These are phyloP conservation scores for Vulpes vulpes DNA, from an alignment of 2,113 vertebrate species.

Conservation along the genomic window DNA sequence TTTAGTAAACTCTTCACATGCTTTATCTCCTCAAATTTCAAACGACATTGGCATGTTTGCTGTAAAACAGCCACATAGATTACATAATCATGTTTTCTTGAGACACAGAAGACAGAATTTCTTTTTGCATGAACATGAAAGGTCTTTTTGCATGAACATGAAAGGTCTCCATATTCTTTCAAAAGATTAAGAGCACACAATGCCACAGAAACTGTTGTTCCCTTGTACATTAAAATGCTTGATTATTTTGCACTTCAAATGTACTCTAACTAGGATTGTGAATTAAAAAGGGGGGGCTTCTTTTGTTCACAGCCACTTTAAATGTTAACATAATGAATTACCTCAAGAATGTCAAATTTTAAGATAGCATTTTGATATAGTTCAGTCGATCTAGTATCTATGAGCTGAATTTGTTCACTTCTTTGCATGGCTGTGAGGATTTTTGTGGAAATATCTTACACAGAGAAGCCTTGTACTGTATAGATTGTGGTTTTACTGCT, in stretches of 20 bases:
- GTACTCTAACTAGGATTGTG: constrained; percentile 35
- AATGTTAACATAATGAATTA: constrained; percentile 31
- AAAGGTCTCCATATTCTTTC: constrained; percentile 65
- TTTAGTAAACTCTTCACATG: constrained; percentile 13
- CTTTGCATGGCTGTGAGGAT: neutral
- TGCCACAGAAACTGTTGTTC: constrained; percentile 62
- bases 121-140: constrained; percentile 66
- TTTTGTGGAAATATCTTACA: neutral
- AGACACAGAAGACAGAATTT: constrained; percentile 62
- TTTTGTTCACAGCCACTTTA: constrained; percentile 1
- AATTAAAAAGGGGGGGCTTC: neutral
- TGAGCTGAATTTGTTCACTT: neutral
- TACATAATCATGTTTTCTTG: constrained; percentile 68
- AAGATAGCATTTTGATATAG: constrained; percentile 30
- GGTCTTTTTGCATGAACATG: constrained; percentile 57
- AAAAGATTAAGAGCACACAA: constrained; percentile 67
- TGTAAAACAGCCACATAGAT: constrained; percentile 61
- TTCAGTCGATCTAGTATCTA: neutral
- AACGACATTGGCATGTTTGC: constrained; percentile 71
- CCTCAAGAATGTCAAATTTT: neutral
- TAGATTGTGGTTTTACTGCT: constrained; percentile 49
- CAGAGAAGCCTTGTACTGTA: neutral
- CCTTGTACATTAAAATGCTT: constrained; percentile 18
- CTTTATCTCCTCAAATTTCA: constrained; percentile 62
- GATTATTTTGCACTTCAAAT: constrained; percentile 27